Conservation (phyloP, 2,888 invertebrate genomes). For the Brenthis hecate region DNA sequence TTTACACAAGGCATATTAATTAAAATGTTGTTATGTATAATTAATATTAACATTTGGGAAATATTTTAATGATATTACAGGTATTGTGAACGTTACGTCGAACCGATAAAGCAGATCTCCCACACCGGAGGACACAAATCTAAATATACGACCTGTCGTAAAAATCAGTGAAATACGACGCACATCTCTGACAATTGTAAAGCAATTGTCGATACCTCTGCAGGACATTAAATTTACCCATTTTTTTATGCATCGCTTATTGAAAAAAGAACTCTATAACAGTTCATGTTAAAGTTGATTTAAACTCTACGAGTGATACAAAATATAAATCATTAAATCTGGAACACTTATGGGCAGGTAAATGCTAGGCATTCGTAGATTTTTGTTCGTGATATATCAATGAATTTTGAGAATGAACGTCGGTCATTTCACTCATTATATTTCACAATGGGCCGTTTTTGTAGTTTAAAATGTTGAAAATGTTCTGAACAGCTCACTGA, state of each 20-base stretch:
- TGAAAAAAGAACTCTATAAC: conserved; percentile 21
- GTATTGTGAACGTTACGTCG: background rate
- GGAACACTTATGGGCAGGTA: conserved; percentile 50
- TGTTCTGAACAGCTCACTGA: background rate
- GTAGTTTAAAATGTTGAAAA: conserved; percentile 30
- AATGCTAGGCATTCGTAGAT: conserved; percentile 52
- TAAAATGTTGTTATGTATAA: too few species aligned
- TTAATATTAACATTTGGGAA: too few species aligned
- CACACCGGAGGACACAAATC: conserved; percentile 51
- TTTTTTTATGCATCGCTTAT: conserved; percentile 32
- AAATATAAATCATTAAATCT: conserved; percentile 44
- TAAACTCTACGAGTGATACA: conserved; percentile 11
- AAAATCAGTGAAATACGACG: conserved; percentile 68
- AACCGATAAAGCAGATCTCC: conserved; percentile 33
- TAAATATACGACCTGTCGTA: conserved; percentile 67
- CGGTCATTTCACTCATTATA: conserved; percentile 36
- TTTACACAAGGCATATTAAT: background rate
- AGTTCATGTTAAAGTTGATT: conserved; percentile 21
- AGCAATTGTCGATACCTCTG: conserved; percentile 63
- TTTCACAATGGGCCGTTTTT: conserved; percentile 42
- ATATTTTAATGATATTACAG: conserved; percentile 4
- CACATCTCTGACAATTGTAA: conserved; percentile 60
- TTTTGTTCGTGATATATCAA: conserved; percentile 69
- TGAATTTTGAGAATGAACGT: conserved; percentile 62
- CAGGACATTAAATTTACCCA: conserved; percentile 50